phyloP scores from a whole-genome alignment of 2,113 vertebrate species.

The Galbula dea region DNA sequence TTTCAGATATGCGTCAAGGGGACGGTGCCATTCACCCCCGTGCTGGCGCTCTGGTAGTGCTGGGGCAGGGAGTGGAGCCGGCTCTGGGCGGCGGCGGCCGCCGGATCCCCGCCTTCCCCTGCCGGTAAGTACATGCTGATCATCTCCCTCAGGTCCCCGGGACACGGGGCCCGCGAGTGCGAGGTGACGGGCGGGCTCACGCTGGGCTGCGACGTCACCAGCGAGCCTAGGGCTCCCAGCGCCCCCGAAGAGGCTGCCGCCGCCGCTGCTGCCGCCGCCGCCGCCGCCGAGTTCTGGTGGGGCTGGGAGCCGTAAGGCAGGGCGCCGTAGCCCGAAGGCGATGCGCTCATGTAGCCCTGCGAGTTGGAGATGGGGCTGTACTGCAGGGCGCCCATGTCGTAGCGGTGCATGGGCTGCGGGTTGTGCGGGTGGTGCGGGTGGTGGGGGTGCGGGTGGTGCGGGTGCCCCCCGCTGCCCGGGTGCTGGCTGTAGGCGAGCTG shows the following conservation, averaged over 20 bases:
- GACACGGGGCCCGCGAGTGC: constrained; percentile 91
- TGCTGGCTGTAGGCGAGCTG: constrained; percentile 96
- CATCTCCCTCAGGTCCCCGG: constrained; percentile 98
- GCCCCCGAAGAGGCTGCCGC: constrained; percentile 88
- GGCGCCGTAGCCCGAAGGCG: constrained; percentile 91
- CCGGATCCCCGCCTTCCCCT: constrained; percentile 88
- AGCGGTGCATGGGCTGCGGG: constrained; percentile 99
- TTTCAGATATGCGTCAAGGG: constrained; percentile 94
- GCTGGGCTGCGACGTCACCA: constrained; percentile 94
- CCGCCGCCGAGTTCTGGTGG: constrained; percentile 83
- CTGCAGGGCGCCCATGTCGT: constrained; percentile 97
- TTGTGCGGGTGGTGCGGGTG: constrained; percentile 91
- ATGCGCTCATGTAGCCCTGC: constrained; percentile 96
- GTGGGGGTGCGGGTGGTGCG: constrained; percentile 89
- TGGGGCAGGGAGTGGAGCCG: constrained; percentile 93
- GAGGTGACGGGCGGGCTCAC: constrained; percentile 92
- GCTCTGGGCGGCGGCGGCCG: constrained; percentile 84
- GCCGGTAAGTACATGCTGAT: constrained; percentile 99
- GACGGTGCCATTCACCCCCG: constrained; percentile 94
- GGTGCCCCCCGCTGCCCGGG: constrained; percentile 88
- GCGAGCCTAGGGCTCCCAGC: constrained; percentile 89
- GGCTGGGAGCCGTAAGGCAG: constrained; percentile 89
- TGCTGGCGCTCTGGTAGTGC: constrained; percentile 93
- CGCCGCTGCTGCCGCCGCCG: constrained; percentile 71
- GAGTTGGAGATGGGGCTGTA: constrained; percentile 95